Base-by-base conservation (phyloP, 2,888 invertebrate species). In the Anarsia innoxiella region DNA sequence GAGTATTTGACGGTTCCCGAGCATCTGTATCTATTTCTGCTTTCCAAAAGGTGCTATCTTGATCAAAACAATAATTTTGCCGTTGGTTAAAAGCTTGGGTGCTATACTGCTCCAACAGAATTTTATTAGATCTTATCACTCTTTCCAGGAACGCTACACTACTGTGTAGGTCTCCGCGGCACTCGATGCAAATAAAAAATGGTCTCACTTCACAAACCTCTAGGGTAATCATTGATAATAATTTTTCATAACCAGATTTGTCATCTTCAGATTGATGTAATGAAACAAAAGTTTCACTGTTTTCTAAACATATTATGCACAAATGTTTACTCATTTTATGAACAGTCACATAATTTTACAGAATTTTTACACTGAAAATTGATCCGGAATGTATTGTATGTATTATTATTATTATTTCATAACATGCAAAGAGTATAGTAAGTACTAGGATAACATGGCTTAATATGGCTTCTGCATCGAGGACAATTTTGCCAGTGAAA, bases 101-200 rank as follows among this genome's bases (percentile, higher is more conserved):
- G 8, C 19, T 3, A 25, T 9, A 25, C n/a, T n/a, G 5, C 3
- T 5, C 4, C 48, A 54, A 50, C 50, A 33, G 33, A 26, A 26
- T 3, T n/a, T 15, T 26, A 33, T 10, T 26, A 9, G 33, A 26
- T 26, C 37, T 40, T 42, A 44, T 25, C 14, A 25, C 25, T 9
- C 26, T 33, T n/a, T 33, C 25, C 3, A 33, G 13, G 15, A 33
- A 33, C 15, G 14, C 26, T n/a, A 33, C 25, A 31, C 29, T 19
- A 9, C 2, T 29, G 2, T 28, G 8, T 13, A 37, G 25, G 10
- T 31, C 31, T 11, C 10, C 4, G 9, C 19, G 14, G 25, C 33
- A 33, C 11, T 2, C 19, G 12, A n/a, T 10, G 3, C 33, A 33
- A 5, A 33, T 26, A 11, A 3, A 26, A 14, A 2, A 5, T 8